Evolutionary conservation across 2,888 invertebrate genomes (phyloP).

Genomic region (Eilema caniola): DNA sequence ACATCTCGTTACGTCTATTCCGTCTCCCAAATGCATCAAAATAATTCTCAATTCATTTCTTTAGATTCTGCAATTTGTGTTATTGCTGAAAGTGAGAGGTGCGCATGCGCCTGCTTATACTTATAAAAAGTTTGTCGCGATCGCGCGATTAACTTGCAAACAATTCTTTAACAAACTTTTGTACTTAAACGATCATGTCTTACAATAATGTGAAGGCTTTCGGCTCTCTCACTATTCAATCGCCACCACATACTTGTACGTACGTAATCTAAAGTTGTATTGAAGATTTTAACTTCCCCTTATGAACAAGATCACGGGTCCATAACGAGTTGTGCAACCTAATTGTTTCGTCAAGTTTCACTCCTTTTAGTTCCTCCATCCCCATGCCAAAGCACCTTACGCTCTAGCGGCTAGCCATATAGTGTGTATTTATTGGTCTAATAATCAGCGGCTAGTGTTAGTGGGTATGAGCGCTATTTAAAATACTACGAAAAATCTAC

Average conservation of each 20-base stretch:
- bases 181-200: constrained; percentile 12
- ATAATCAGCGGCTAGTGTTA: constrained; percentile 9
- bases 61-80: constrained; percentile 23
- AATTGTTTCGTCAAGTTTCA: background rate
- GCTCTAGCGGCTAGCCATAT: constrained; percentile 7
- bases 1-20: constrained; percentile 40
- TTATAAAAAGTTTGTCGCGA: constrained; percentile 3
- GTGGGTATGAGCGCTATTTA: background rate
- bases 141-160: background rate
- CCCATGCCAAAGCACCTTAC: constrained; percentile 3
- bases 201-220: background rate
- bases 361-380: constrained; percentile 13
- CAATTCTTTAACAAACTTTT: constrained; percentile 19
- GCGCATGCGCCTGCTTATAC: constrained; percentile 33
- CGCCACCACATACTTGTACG: too few species aligned
- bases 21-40: constrained; percentile 68
- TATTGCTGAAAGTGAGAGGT: constrained; percentile 54
- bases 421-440: background rate
- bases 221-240: constrained; percentile 36
- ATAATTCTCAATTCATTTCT: constrained; percentile 68
- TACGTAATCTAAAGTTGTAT: background rate
- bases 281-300: constrained; percentile 5
- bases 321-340: background rate
- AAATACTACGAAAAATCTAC: constrained; percentile 8
- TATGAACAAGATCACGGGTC: background rate